Evolutionary conservation across 2,888 invertebrate species (phyloP).

Genomic region (Cheilosia vernalis): DNA sequence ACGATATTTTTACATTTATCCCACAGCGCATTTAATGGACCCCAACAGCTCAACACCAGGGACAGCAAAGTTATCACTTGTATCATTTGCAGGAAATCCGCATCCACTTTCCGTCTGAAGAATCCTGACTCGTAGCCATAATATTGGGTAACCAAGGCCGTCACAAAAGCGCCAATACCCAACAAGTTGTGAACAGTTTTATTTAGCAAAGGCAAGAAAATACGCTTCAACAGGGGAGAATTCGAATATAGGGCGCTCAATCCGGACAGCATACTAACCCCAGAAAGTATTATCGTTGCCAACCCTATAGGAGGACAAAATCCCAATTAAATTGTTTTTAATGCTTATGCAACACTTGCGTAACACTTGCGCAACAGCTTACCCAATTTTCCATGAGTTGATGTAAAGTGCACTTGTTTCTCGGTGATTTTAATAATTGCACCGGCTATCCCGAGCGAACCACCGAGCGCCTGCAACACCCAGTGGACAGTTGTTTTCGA

Average conservation of each 20-base stretch:
- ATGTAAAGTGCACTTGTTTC: constrained; percentile 76
- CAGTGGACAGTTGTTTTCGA: constrained; percentile 79
- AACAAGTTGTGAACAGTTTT: constrained; percentile 79
- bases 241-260: constrained; percentile 77
- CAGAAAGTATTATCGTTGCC: constrained; percentile 78
- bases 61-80: constrained; percentile 78
- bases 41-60: constrained; percentile 78
- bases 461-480: constrained; percentile 78
- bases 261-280: constrained; percentile 79
- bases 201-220: constrained; percentile 78
- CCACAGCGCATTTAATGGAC: constrained; percentile 79
- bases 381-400: constrained; percentile 75
- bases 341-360: not conserved
- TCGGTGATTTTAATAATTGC: constrained; percentile 78
- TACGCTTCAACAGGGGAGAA: constrained; percentile 52
- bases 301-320: constrained; percentile 32
- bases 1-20: constrained; percentile 71
- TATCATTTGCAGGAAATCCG: constrained; percentile 78
- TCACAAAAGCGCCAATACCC: constrained; percentile 78
- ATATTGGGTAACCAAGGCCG: constrained; percentile 79
- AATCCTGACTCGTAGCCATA: constrained; percentile 80
- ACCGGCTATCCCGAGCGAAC: constrained; percentile 79
- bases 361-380: constrained; percentile 7
- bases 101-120: constrained; percentile 76
- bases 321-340: not conserved